Evolutionary conservation across 1,140 invertebrate genomes (phyloP), one percentile per base, ranked within the genome.

Genomic region (Lasioglossum baleicum): DNA sequence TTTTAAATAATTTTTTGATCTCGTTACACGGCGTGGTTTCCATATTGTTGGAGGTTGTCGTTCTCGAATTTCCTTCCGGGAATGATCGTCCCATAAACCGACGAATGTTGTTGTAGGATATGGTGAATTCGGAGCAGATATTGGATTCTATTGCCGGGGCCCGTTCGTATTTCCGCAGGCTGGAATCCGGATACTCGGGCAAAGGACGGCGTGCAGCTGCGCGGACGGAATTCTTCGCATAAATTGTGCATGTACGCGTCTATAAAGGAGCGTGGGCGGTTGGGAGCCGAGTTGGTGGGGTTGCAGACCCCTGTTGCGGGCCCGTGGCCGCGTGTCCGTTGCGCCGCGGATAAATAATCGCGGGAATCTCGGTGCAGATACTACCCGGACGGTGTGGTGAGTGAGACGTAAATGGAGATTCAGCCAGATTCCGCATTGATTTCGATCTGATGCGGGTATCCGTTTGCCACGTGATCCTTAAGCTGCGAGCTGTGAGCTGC

Each of bases 381-480:
- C 48, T 67, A 65, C 60, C 48, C 15, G n/a, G 76, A 73, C 76
- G 69, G 76, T 48, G 58, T 31, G 61, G 69, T 73, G 76, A 78
- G 76, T 78, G 76, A 78, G 76, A 78, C 76, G 76, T 78, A 78
- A 78, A 78, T 72, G 76, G 61, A 78, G 76, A 78, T 78, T 78
- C 76, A 61, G 69, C 42, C 61, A 56, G 69, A 78, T 72, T 64
- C 69, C 76, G 69, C 69, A 56, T 78, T 69, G 76, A 78, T 78
- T 78, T 73, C 76, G 53, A 72, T 78, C 69, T 65, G 76, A 78
- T 60, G 48, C 60, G n/a, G 48, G 42, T 76, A 61, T 72, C 44
- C 48, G 61, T n/a, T 78, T 31, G 40, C 53, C 65, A 11, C 6
- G 35, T 22, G 64, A 1, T 13, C 51, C 17, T 40, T 17, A 7